These are phyloP conservation scores for Gymnocephalus cernua DNA, from an alignment of 2,113 vertebrate species.

Conservation along the genomic window DNA sequence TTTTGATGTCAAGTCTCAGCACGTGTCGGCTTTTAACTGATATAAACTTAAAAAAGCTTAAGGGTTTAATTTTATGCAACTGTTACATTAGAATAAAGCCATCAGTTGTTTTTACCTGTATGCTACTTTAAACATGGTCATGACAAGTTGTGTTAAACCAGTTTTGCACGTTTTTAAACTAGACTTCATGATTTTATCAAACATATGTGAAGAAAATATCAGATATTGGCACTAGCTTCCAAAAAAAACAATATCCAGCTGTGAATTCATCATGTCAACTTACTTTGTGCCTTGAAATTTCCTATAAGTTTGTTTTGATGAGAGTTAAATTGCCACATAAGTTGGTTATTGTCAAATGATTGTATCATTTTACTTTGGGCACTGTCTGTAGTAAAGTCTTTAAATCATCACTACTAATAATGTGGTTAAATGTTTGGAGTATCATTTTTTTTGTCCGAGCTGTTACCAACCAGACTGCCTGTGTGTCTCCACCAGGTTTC, in stretches of 20 bases:
- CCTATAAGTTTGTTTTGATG: neutral
- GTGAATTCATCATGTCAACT: neutral
- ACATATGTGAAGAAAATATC: neutral
- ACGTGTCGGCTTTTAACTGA: neutral
- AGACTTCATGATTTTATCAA: neutral
- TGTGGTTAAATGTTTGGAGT: neutral
- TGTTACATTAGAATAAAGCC: neutral
- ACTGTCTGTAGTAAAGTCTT: neutral
- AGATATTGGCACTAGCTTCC: neutral
- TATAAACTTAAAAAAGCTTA: neutral
- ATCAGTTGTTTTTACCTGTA: no score
- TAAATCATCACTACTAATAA: neutral
- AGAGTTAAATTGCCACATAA: neutral
- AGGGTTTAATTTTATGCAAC: no score
- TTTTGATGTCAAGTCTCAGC: no score
- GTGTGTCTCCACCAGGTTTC: conserved; percentile 86
- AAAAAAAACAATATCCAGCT: neutral
- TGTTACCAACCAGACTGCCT: neutral
- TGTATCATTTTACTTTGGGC: neutral
- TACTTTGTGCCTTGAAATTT: neutral
- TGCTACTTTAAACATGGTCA: no score
- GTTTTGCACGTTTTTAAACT: neutral
- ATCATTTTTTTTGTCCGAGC: neutral
- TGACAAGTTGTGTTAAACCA: neutral
- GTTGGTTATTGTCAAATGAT: neutral